These are phyloP conservation scores for Xylocampa areola DNA, from an alignment of 2,888 invertebrate species.

Conservation along the genomic window DNA sequence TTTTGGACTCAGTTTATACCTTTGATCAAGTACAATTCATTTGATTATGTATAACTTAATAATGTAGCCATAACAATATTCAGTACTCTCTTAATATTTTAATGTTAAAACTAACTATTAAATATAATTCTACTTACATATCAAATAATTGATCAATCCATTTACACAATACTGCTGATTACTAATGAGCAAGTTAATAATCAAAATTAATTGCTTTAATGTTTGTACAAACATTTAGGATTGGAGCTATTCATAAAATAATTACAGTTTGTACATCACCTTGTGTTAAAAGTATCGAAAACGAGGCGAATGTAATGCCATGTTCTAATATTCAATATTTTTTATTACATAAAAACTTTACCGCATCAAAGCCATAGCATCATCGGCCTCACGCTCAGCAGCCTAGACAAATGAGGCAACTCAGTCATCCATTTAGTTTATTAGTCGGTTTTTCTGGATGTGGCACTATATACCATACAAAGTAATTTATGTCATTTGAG, in stretches of 20 bases:
- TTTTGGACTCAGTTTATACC: conserved; percentile 84
- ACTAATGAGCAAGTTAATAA: conserved; percentile 74
- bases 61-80: conserved; percentile 80
- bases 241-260: conserved; percentile 42
- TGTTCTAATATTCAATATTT: conserved; percentile 9
- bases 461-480: conserved; percentile 5
- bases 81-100: conserved; percentile 84
- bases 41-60: conserved; percentile 73
- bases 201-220: conserved; percentile 49
- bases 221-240: conserved; percentile 30
- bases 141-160: conserved; percentile 77
- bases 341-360: conserved; percentile 15
- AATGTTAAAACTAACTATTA: conserved; percentile 61
- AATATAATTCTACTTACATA: conserved; percentile 72
- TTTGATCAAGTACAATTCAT: conserved; percentile 75
- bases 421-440: too few relatives aligned
- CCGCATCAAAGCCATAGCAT: not conserved
- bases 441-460: conserved; percentile 4
- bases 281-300: conserved; percentile 15
- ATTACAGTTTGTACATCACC: conserved; percentile 40
- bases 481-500: conserved; percentile 1
- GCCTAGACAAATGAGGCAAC: too few relatives aligned
- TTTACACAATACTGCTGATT: conserved; percentile 81
- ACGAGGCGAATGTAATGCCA: conserved; percentile 12
- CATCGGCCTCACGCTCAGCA: too few relatives aligned